Percentiles rank a stretch among this genome's conserved stretches.
phyloP scores from a whole-genome alignment of 2,888 invertebrate genomes.

The Pseudoips prasinana region DNA sequence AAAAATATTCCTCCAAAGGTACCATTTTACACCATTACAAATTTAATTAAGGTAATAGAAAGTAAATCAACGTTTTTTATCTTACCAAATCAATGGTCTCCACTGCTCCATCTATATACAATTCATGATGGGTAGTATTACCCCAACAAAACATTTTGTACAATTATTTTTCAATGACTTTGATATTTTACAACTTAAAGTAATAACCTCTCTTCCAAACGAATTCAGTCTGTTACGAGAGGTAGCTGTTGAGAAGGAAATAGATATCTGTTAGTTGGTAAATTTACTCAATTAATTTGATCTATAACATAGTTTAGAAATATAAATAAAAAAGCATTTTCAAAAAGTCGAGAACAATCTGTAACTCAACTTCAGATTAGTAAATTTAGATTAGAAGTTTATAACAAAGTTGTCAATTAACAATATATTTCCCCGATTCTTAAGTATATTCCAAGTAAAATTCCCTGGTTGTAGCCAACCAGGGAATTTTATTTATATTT shows the following conservation, averaged over 20 bases:
- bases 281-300: conserved; percentile 46
- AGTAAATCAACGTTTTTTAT: not conserved
- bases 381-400: no score
- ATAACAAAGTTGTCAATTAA: no score
- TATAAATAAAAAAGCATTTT: conserved; percentile 52
- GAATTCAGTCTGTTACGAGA: conserved; percentile 29
- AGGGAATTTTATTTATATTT: no score
- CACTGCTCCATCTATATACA: conserved; percentile 60
- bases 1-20: no score
- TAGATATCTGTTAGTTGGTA: conserved; percentile 19
- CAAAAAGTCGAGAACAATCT: conserved; percentile 71
- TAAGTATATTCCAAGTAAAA: no score
- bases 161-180: conserved; percentile 38
- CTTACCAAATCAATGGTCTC: conserved; percentile 67
- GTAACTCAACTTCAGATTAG: conserved; percentile 34
- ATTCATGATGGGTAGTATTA: conserved; percentile 75
- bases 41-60: no score
- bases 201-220: conserved; percentile 53
- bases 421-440: no score
- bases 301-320: conserved; percentile 40
- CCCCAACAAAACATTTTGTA: conserved; percentile 78
- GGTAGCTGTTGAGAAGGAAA: conserved; percentile 36
- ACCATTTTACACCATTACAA: no score
- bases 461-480: no score
- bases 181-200: conserved; percentile 37